These are phyloP conservation scores for Scaptomyza flava DNA, from an alignment of 2,888 invertebrate genomes.

Conservation along the genomic window DNA sequence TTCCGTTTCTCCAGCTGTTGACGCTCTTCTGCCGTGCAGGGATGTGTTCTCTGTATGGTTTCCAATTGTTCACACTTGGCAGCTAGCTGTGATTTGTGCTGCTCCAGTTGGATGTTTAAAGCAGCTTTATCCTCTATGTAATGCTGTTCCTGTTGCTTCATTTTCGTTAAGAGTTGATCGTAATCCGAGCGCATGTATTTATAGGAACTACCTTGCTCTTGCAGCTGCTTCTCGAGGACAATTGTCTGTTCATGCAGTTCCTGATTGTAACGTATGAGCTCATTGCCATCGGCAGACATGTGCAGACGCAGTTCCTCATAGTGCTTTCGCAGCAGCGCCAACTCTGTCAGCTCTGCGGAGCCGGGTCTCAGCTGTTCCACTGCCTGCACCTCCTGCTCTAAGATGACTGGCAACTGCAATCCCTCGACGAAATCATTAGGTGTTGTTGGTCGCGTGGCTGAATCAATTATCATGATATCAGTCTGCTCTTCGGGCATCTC, in stretches of 20 bases:
- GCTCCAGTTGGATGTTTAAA: constrained; percentile 67
- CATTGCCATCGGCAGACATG: constrained; percentile 76
- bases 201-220: constrained; percentile 68
- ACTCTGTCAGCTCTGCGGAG: constrained; percentile 58
- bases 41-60: constrained; percentile 31
- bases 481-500: constrained; percentile 64
- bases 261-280: constrained; percentile 68
- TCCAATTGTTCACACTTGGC: constrained; percentile 37
- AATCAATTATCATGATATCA: constrained; percentile 53
- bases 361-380: constrained; percentile 44
- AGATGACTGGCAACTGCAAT: constrained; percentile 68
- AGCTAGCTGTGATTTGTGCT: constrained; percentile 47
- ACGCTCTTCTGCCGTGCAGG: constrained; percentile 73
- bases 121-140: constrained; percentile 70
- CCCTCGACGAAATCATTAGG: constrained; percentile 71
- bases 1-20: constrained; percentile 69
- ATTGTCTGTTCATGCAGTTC: constrained; percentile 71
- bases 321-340: constrained; percentile 73
- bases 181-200: constrained; percentile 81
- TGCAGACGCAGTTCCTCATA: constrained; percentile 80
- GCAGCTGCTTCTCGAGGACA: constrained; percentile 68
- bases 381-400: constrained; percentile 50
- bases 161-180: constrained; percentile 70
- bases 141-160: constrained; percentile 70
- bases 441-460: constrained; percentile 80